Conservation (phyloP, 2,113 vertebrate species). For the Saguinus imperator region DNA sequence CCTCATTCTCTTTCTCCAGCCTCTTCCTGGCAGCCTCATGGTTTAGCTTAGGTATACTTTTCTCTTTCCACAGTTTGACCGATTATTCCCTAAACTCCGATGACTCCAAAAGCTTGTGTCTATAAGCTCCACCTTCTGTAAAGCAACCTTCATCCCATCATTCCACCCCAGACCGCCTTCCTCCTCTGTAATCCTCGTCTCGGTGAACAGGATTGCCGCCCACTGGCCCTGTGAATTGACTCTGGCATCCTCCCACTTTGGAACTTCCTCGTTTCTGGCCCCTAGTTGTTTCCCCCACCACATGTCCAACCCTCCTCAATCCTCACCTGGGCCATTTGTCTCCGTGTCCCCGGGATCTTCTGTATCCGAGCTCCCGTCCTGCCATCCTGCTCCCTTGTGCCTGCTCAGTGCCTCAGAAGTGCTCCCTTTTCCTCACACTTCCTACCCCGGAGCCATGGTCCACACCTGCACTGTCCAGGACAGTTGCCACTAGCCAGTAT, state of each 20-base stretch:
- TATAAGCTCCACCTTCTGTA: not conserved
- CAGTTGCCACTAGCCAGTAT: not conserved
- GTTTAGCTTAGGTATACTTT: not conserved
- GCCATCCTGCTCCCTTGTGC: not conserved
- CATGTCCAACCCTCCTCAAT: not conserved
- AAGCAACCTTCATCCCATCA: not conserved
- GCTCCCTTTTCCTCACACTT: not conserved
- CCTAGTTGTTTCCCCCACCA: not conserved
- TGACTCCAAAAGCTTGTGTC: not conserved
- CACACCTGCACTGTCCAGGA: too few species aligned
- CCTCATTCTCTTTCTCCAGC: not conserved
- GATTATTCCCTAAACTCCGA: not conserved
- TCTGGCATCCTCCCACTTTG: fast-evolving
- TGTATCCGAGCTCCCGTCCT: not conserved
- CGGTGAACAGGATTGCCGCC: fast-evolving
- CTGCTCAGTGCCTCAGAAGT: too few species aligned
- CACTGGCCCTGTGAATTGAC: not conserved
- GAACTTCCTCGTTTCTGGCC: not conserved
- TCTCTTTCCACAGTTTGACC: not conserved
- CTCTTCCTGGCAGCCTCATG: not conserved
- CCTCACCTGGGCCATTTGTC: not conserved
- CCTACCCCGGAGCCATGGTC: not conserved
- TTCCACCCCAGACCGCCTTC: not conserved
- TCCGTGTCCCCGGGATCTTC: not conserved
- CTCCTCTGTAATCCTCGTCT: not conserved